phyloP scores from a whole-genome alignment of 2,888 invertebrate species.

The Diarsia rubi region DNA sequence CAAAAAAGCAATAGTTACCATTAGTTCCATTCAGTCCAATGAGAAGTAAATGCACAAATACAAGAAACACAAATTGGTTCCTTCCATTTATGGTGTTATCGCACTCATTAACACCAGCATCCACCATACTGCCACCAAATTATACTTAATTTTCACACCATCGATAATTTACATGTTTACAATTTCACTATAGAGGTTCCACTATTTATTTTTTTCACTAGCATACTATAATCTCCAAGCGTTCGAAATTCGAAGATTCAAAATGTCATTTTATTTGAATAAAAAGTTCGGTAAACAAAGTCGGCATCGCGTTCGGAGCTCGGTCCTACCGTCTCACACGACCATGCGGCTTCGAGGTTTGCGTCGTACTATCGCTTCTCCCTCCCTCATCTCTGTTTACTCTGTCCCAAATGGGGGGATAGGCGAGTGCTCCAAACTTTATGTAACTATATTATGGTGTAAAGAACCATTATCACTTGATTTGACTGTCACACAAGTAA shows the following conservation, averaged over 20 bases:
- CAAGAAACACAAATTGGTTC: slow-evolving; percentile 89
- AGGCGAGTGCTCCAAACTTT: slow-evolving; percentile 81
- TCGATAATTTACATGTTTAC: slow-evolving; percentile 86
- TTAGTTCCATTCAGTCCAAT: slow-evolving; percentile 90
- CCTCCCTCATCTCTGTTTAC: slow-evolving; percentile 88
- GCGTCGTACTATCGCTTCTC: slow-evolving; percentile 87
- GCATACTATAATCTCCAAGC: slow-evolving; percentile 65
- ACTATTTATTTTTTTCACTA: slow-evolving; percentile 69
- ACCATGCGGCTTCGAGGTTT: slow-evolving; percentile 82
- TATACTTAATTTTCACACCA: slow-evolving; percentile 84
- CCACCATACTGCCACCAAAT: slow-evolving; percentile 90
- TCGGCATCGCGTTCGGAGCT: slow-evolving; percentile 72
- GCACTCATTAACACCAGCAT: slow-evolving; percentile 89
- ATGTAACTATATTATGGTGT: slow-evolving; percentile 81
- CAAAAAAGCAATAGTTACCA: slow-evolving; percentile 80
- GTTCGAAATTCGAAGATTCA: slow-evolving; percentile 59
- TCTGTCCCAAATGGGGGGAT: slow-evolving; percentile 86
- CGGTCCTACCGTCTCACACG: slow-evolving; percentile 75
- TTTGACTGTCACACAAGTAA: slow-evolving; percentile 67
- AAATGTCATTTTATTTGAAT: slow-evolving; percentile 64
- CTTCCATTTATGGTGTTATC: slow-evolving; percentile 89
- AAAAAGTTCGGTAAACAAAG: slow-evolving; percentile 81
- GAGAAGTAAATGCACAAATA: slow-evolving; percentile 89
- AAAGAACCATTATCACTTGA: slow-evolving; percentile 72
- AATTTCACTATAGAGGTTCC: slow-evolving; percentile 72